Evolutionary conservation across 2,113 vertebrate species (phyloP).

Genomic region (Clinocottus analis): DNA sequence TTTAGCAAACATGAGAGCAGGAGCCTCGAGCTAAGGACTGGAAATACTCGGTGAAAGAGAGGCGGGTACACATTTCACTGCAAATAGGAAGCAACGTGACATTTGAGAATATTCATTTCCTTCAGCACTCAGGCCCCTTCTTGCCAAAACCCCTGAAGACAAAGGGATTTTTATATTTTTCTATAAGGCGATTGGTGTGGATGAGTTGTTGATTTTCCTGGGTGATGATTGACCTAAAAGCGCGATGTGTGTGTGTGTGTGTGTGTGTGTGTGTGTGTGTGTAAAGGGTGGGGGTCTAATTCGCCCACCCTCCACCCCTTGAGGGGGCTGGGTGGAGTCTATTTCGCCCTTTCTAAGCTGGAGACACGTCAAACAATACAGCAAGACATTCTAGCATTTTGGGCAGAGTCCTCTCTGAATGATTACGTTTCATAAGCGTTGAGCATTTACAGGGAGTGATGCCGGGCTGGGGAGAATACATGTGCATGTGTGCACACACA

Average conservation of each 20-base stretch:
- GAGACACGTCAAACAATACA: slow-evolving; percentile 66
- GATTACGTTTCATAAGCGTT: slow-evolving; percentile 39
- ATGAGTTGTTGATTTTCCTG: slow-evolving; percentile 73
- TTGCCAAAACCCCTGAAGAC: slow-evolving; percentile 43
- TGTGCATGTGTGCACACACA: neutral
- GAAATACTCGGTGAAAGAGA: slow-evolving; percentile 36
- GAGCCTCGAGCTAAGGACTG: slow-evolving; percentile 28
- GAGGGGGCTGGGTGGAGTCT: slow-evolving; percentile 65
- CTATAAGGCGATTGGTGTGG: slow-evolving; percentile 61
- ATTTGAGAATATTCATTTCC: slow-evolving; percentile 32
- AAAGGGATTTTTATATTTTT: slow-evolving; percentile 51
- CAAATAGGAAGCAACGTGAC: slow-evolving; percentile 44
- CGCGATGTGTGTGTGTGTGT: neutral
- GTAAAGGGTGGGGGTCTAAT: slow-evolving; percentile 55
- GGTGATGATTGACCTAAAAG: slow-evolving; percentile 83
- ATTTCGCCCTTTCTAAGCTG: slow-evolving; percentile 42
- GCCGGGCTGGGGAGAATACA: slow-evolving; percentile 2
- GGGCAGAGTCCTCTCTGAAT: slow-evolving; percentile 36
- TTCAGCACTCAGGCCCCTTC: slow-evolving; percentile 21
- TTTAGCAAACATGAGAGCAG: slow-evolving; percentile 47
- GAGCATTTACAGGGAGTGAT: neutral
- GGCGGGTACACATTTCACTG: slow-evolving; percentile 16
- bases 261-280: neutral
- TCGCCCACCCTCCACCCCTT: slow-evolving; percentile 21
- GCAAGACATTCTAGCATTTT: slow-evolving; percentile 54